These are phyloP conservation scores for Heterotis niloticus DNA, from an alignment of 2,113 vertebrate species.

Conservation along the genomic window DNA sequence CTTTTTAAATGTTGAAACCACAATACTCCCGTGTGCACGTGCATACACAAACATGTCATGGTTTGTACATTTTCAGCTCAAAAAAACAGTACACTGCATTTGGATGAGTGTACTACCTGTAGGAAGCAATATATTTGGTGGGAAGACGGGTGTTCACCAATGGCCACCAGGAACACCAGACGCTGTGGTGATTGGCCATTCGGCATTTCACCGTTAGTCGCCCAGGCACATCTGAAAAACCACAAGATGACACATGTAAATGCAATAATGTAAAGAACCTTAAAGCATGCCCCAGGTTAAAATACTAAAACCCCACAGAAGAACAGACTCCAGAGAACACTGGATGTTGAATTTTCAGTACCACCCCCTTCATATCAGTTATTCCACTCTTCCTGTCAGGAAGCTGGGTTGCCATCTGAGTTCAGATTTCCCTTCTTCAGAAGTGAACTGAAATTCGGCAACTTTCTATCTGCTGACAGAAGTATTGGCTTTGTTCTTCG, in stretches of 20 bases:
- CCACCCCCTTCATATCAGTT: neutral
- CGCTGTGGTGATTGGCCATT: conserved; percentile 57
- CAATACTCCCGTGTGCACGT: too few species aligned
- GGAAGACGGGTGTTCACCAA: conserved; percentile 56
- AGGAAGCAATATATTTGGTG: conserved; percentile 56
- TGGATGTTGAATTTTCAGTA: neutral
- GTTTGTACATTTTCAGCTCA: neutral
- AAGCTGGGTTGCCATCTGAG: conserved; percentile 30
- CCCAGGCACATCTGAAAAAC: conserved; percentile 56
- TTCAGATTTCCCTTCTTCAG: conserved; percentile 37
- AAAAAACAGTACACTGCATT: neutral
- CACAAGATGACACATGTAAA: neutral
- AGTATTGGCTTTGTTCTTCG: neutral
- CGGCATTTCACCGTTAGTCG: conserved; percentile 58
- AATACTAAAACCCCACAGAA: neutral
- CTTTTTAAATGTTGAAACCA: too few species aligned
- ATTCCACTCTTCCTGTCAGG: conserved; percentile 42
- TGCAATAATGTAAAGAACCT: neutral
- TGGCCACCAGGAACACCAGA: conserved; percentile 62
- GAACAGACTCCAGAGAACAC: neutral
- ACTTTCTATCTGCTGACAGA: neutral
- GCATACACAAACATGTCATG: neutral
- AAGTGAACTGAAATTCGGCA: conserved; percentile 21
- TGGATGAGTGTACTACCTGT: conserved; percentile 50
- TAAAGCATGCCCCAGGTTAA: neutral